Evolutionary conservation across 2,888 invertebrate genomes (phyloP).

Genomic region (Clunio marinus): DNA sequence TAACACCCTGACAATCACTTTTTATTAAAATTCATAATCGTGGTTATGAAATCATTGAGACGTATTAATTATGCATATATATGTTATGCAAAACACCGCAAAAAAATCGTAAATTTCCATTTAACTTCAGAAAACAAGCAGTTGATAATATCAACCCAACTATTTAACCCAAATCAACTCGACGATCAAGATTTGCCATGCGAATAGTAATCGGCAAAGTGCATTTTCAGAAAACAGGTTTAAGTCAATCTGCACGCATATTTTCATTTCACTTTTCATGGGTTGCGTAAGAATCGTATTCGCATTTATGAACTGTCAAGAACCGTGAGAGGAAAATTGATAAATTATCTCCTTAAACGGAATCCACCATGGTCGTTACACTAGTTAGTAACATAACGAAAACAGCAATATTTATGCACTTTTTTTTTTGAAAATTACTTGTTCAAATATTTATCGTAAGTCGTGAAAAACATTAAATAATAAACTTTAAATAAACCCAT

Average conservation of each 20-base stretch:
- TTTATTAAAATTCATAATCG: background rate
- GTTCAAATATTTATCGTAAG: too few relatives aligned
- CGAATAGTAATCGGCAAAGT: too few relatives aligned
- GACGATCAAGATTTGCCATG: too few relatives aligned
- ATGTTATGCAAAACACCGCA: background rate
- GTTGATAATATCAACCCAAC: too few relatives aligned
- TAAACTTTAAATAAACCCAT: too few relatives aligned
- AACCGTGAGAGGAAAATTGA: conserved; percentile 10
- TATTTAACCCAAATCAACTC: background rate
- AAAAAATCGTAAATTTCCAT: background rate
- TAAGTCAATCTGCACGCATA: background rate
- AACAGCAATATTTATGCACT: too few relatives aligned
- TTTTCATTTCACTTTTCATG: background rate
- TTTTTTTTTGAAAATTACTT: too few relatives aligned
- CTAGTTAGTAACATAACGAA: too few relatives aligned
- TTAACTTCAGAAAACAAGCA: background rate
- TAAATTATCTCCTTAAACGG: conserved; percentile 23
- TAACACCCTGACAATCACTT: too few relatives aligned
- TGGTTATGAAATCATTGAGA: conserved; percentile 1
- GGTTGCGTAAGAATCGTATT: background rate
- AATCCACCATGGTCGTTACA: too few relatives aligned
- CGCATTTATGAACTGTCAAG: background rate
- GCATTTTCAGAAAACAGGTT: background rate
- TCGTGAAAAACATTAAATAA: too few relatives aligned
- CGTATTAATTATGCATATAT: background rate